Conservation (phyloP, 2,888 invertebrate genomes). For the Aporophyla lueneburgensis region DNA sequence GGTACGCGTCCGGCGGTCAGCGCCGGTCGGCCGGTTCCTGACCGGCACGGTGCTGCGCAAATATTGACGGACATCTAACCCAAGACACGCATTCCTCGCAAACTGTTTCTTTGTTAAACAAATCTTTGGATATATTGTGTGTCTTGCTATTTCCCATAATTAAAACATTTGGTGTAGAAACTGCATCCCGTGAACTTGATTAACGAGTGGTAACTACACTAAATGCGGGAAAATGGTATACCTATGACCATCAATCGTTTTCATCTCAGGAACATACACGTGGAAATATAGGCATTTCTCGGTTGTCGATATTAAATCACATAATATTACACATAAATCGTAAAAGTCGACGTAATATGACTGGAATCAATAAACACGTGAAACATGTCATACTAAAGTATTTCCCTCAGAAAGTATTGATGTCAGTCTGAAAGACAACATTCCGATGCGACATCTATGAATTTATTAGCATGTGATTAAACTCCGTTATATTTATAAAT, state of each 20-base stretch:
- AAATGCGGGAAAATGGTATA: not conserved
- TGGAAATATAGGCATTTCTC: not conserved
- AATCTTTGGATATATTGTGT: constrained; percentile 5
- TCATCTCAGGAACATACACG: not conserved
- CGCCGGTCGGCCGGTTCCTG: constrained; percentile 6
- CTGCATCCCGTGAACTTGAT: not conserved
- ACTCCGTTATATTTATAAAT: constrained; percentile 3
- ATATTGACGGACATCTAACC: constrained; percentile 51
- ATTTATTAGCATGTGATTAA: constrained; percentile 20
- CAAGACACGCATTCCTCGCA: constrained; percentile 34
- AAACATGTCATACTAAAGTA: constrained; percentile 20
- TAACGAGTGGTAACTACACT: not conserved
- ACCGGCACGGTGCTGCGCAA: constrained; percentile 16
- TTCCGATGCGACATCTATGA: constrained; percentile 16
- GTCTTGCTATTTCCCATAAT: constrained; percentile 1
- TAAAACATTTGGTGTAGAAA: not conserved
- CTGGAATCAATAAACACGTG: constrained; percentile 8
- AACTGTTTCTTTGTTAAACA: constrained; percentile 37
- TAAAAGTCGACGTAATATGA: constrained; percentile 12
- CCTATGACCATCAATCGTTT: not conserved
- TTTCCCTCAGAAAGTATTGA: constrained; percentile 11
- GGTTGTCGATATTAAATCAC: constrained; percentile 7
- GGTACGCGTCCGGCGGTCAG: constrained; percentile 14
- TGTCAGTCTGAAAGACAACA: constrained; percentile 9
- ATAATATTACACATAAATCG: not conserved